Evolutionary conservation across 2,797 vertebrate species (phyloP).

Genomic region (Trachops cirrhosus): DNA sequence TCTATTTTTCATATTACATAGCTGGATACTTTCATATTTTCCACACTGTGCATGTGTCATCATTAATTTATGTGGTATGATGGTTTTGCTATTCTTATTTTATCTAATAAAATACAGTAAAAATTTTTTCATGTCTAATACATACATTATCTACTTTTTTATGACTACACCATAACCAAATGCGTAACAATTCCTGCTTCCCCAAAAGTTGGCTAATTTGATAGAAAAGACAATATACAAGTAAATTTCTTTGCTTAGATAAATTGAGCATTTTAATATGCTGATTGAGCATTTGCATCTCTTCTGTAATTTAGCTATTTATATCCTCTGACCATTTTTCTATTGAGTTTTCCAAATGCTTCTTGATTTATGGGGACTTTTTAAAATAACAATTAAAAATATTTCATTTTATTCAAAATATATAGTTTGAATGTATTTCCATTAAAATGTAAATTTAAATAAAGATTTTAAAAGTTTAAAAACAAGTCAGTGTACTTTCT

Average conservation of each 20-base stretch:
- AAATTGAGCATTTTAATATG: not conserved
- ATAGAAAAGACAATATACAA: not conserved
- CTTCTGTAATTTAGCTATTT: not conserved
- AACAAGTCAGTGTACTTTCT: not conserved
- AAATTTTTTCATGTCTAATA: not conserved
- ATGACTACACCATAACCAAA: not conserved
- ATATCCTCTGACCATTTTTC: not conserved
- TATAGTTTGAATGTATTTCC: not conserved
- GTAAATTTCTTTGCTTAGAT: not conserved
- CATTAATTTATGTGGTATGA: not conserved
- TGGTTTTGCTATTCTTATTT: not conserved
- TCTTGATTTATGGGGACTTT: not conserved
- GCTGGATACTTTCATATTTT: not conserved
- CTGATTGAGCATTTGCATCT: not conserved
- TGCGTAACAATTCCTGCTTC: not conserved
- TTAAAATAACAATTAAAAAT: not conserved
- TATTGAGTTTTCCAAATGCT: not conserved
- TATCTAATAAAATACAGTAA: not conserved
- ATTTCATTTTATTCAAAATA: not conserved
- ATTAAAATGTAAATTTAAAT: not conserved
- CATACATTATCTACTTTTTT: not conserved
- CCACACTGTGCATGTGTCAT: not conserved
- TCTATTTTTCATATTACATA: not conserved
- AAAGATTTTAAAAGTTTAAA: not conserved
- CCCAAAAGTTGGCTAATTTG: not conserved